Evolutionary conservation across 2,888 invertebrate genomes (phyloP), one percentile per base, ranked within the genome.

Genomic region (Metacarcinus magister): DNA sequence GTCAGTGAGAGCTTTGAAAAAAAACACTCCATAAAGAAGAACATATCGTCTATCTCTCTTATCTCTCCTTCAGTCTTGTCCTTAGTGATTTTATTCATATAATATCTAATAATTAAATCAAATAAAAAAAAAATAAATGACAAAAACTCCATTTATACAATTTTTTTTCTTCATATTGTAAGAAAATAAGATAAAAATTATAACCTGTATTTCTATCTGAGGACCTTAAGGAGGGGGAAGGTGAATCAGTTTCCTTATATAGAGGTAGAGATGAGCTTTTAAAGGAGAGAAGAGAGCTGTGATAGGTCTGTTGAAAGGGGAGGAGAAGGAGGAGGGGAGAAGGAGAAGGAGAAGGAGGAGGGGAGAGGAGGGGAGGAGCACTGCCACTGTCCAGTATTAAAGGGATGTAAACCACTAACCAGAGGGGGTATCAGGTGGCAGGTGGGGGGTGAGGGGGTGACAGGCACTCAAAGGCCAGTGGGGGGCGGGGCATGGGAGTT

Each of bases 391-490:
- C 43, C 91, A 32, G 93, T 67, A 39, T 39, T 93, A 54, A 39
- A 39, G 44, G 67, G 93, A 93, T 75, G 43, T 93, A 44, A 93
- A 60, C 39, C 93, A 67, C 67, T 54, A 93, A 93, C 60, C 93
- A 67, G 54, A 39, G 93, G 75, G 93, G 93, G 75, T 93, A 93
- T 93, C 93, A 67, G 44, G 93, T 93, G 93, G 54, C 93, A 23
- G 32, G 39, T 13, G 13, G n/a, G 28, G 23, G 44, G 92, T 90
- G 48, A 4, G n/a, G 46, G 92, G 48, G 92, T 90, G 90, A 90
- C 90, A 90, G 82, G 32, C 82, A 32, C 82, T 82, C 82, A 90
- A 23, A 46, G 19, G 16, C 90, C 44, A 90, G 19, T 3, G 82
- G 10, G 82, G 82, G 32, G 28, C 10, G 82, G 13, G 82, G 82